Percentiles rank a stretch among this genome's conserved stretches.
These are phyloP conservation scores for Drosophila austrosaltans DNA, from an alignment of 2,888 invertebrate species.

Conservation along the genomic window DNA sequence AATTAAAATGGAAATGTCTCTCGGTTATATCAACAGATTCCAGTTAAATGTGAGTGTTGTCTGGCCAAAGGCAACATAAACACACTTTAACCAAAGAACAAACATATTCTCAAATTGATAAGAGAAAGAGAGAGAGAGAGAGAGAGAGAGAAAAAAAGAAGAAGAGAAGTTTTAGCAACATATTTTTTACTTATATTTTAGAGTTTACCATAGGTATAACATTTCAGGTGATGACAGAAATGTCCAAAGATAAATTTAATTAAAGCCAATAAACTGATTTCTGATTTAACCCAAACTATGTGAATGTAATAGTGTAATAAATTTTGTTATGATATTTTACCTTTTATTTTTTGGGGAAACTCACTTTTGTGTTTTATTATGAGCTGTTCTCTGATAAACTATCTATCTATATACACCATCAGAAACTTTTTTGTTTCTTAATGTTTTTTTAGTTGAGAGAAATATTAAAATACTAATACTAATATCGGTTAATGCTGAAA, in stretches of 20 bases:
- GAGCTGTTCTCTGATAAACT: too few relatives aligned
- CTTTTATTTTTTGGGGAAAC: too few relatives aligned
- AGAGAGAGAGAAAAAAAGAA: not conserved
- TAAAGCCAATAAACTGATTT: not conserved
- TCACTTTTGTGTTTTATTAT: too few relatives aligned
- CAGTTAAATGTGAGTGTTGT: constrained; percentile 7
- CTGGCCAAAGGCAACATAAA: constrained; percentile 9
- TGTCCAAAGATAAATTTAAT: constrained; percentile 7
- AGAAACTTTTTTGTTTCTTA: too few relatives aligned
- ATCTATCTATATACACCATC: too few relatives aligned
- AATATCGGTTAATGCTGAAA: too few relatives aligned
- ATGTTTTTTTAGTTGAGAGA: too few relatives aligned
- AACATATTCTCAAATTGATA: not conserved
- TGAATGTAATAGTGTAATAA: too few relatives aligned
- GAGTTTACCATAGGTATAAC: not conserved
- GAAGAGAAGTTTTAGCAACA: not conserved
- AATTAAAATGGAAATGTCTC: constrained; percentile 12
- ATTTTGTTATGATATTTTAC: too few relatives aligned
- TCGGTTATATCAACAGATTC: constrained; percentile 5
- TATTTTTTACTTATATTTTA: not conserved
- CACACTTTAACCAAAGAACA: constrained; percentile 9
- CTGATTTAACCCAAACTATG: not conserved
- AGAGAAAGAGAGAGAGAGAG: not conserved
- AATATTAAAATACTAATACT: too few relatives aligned
- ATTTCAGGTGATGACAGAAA: constrained; percentile 2